Evolutionary conservation across 2,113 vertebrate genomes (phyloP).

Genomic region (Sinocyclocheilus anshuiensis): DNA sequence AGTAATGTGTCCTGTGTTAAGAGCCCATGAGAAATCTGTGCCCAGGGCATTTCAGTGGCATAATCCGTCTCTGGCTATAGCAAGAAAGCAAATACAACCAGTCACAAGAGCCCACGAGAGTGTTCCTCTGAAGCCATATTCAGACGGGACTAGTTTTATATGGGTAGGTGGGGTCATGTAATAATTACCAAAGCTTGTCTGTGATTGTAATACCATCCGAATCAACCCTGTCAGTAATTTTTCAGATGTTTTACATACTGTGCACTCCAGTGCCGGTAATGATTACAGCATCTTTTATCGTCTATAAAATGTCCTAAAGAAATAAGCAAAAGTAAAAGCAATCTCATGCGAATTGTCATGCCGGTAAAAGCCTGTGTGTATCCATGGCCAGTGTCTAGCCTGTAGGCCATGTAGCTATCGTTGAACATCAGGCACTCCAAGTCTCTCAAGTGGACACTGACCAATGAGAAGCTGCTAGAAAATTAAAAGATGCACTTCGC

Average conservation of each 20-base stretch:
- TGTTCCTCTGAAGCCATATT: background rate
- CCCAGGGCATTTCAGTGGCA: background rate
- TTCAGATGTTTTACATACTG: background rate
- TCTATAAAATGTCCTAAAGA: background rate
- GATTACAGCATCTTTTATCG: background rate
- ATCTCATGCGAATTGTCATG: background rate
- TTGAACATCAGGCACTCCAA: background rate
- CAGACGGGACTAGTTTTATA: conserved; percentile 7
- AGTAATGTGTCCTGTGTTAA: background rate
- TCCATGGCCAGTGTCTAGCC: background rate
- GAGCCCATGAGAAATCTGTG: conserved; percentile 19
- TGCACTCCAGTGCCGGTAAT: background rate
- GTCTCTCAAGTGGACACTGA: background rate
- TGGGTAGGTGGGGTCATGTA: background rate
- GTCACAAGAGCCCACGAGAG: background rate
- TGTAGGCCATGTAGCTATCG: background rate
- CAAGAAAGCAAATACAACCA: conserved; percentile 4
- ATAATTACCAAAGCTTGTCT: background rate
- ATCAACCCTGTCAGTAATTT: background rate
- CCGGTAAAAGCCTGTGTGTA: background rate
- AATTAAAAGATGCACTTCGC: background rate
- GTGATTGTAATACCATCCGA: background rate
- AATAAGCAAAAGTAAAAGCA: background rate
- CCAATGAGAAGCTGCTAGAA: background rate
- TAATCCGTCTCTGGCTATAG: background rate